phyloP scores from a whole-genome alignment of 2,888 invertebrate genomes.

The Erebia epiphron region DNA sequence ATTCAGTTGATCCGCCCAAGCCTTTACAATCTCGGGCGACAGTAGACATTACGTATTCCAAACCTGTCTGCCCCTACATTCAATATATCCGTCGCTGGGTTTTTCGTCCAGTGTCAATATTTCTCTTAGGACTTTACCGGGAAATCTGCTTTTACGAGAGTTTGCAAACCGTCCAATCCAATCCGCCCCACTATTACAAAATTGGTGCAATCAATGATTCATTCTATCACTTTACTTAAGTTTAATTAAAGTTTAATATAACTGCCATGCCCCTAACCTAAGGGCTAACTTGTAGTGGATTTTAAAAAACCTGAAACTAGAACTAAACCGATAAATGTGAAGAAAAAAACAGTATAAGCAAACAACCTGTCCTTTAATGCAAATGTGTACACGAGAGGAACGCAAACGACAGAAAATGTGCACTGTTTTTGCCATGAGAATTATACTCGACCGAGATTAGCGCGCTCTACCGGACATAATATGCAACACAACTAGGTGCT shows the following conservation, averaged over 20 bases:
- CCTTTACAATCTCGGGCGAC: neutral
- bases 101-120: slow-evolving; percentile 32
- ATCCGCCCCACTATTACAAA: neutral
- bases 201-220: neutral
- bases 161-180: neutral
- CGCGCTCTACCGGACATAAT: slow-evolving; percentile 9
- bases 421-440: slow-evolving; percentile 24
- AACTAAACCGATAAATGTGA: neutral
- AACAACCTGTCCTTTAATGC: slow-evolving; percentile 6
- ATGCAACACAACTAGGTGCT: neutral
- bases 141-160: slow-evolving; percentile 7
- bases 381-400: slow-evolving; percentile 9
- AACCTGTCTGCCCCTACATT: slow-evolving; percentile 28
- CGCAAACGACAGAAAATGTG: slow-evolving; percentile 18
- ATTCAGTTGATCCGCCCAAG: slow-evolving; percentile 17
- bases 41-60: slow-evolving; percentile 30
- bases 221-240: neutral
- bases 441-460: slow-evolving; percentile 30
- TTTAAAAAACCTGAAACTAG: no score
- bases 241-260: neutral
- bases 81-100: slow-evolving; percentile 29
- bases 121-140: slow-evolving; percentile 17
- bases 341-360: slow-evolving; percentile 2
- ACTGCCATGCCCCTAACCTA: no score
- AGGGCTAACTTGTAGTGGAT: no score